These are phyloP conservation scores for Mesorhabditis sp. DNA, from an alignment of 2,888 invertebrate genomes.

Conservation along the genomic window DNA sequence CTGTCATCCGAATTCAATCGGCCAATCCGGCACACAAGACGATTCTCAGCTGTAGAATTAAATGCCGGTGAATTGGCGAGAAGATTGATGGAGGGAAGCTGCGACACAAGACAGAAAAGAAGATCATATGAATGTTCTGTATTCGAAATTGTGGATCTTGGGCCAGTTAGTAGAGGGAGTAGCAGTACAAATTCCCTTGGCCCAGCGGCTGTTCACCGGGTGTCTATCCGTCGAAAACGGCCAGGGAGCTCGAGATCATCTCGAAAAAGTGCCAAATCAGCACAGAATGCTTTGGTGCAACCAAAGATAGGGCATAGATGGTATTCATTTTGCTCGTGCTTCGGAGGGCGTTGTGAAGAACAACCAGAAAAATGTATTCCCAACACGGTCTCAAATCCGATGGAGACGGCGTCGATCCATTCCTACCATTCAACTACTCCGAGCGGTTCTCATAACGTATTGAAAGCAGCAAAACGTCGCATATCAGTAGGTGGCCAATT, in stretches of 20 bases:
- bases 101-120: not conserved
- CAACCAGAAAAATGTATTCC: too few relatives aligned
- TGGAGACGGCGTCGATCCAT: too few relatives aligned
- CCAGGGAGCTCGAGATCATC: not conserved
- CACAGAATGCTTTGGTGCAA: too few relatives aligned
- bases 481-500: too few relatives aligned
- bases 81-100: not conserved
- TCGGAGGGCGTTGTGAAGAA: too few relatives aligned
- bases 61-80: not conserved
- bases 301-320: too few relatives aligned
- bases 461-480: too few relatives aligned
- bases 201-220: slow-evolving; percentile 3
- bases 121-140: slow-evolving; percentile 4
- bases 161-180: not conserved
- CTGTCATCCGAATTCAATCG: not conserved
- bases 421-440: too few relatives aligned
- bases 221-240: not conserved
- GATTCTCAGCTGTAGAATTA: slow-evolving; percentile 1
- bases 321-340: too few relatives aligned
- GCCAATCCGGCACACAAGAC: not conserved
- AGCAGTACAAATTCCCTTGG: not conserved
- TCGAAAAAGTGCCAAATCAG: too few relatives aligned
- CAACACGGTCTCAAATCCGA: too few relatives aligned
- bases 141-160: not conserved
- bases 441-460: too few relatives aligned